Evolutionary conservation across 2,797 vertebrate genomes (phyloP).

Genomic region (Anolis apletophallus): DNA sequence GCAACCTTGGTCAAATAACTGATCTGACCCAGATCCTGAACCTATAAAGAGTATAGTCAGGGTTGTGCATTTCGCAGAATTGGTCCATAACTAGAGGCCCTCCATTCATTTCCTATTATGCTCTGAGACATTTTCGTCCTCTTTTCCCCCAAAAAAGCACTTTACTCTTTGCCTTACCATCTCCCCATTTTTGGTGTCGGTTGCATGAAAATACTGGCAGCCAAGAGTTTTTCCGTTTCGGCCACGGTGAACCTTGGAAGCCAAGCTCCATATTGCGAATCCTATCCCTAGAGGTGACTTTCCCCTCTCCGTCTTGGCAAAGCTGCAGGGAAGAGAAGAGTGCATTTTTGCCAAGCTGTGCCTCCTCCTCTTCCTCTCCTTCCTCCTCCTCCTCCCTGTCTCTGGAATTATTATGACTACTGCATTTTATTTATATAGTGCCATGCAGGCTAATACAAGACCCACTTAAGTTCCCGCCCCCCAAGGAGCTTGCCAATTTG

Average conservation of each 20-base stretch:
- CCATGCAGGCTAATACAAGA: not conserved
- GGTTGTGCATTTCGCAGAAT: not conserved
- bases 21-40: not conserved
- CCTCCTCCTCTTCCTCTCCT: no score
- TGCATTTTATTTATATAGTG: not conserved
- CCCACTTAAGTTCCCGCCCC: no score
- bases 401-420: not conserved
- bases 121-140: not conserved
- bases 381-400: not conserved
- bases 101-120: not conserved
- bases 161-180: not conserved
- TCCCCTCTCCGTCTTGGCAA: not conserved
- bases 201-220: not conserved
- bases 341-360: not conserved
- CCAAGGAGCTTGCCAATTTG: not conserved
- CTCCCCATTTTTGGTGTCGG: not conserved
- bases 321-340: not conserved
- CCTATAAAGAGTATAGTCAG: not conserved
- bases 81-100: not conserved
- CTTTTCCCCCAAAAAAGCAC: not conserved
- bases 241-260: not conserved
- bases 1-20: not conserved
- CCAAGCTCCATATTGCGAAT: not conserved
- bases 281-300: conserved; percentile 2
- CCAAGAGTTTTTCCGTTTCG: not conserved